Base-by-base conservation (phyloP, 2,113 vertebrate species). In the Leucopternis melanops region DNA sequence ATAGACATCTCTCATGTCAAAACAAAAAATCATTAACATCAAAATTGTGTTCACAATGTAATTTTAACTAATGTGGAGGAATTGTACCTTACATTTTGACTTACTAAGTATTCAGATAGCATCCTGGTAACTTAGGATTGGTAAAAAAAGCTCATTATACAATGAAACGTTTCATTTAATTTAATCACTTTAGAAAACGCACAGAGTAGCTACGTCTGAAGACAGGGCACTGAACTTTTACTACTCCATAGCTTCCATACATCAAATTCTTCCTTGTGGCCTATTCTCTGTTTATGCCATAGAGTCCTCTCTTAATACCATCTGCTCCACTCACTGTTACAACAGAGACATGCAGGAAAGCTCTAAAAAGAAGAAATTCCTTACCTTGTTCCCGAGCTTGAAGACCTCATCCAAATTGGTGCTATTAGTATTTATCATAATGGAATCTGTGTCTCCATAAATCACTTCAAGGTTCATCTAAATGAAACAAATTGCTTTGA, bases 381-480 rank as follows among this genome's bases (percentile, higher is more conserved):
- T 96, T 67, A 99, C 99, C 99, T 99, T 99, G 95, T 99, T 99
- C 67, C 99, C 99, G 65, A 99, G 95, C 96, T 99, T 99, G 97
- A 98, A 99, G 88, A 99, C 99, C 92, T 99, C 99, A 72, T 99
- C 99, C 96, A 99, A 96, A 88, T 98, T 98, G 78, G 94, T 98
- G 97, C 99, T 99, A 88, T 99, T 99, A 57, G 99, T 99, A 96
- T 99, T 99, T 97, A 99, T 99, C 99, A 99, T 99, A 95, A 99
- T 99, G 88, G 99, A 99, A 98, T 99, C 99, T 1, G 99, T 99
- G 95, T 99, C 99, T 91, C 99, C 99, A 75, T 99, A 99, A 97
- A 99, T 99, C 81, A 99, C 99, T 95, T 99, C 99, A 86, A 99
- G 98, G 96, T 99, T 99, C 99, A 99, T 99, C 99, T 99, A 97